These are phyloP conservation scores for Varanus salvator DNA, from an alignment of 2,113 vertebrate species.

Conservation along the genomic window DNA sequence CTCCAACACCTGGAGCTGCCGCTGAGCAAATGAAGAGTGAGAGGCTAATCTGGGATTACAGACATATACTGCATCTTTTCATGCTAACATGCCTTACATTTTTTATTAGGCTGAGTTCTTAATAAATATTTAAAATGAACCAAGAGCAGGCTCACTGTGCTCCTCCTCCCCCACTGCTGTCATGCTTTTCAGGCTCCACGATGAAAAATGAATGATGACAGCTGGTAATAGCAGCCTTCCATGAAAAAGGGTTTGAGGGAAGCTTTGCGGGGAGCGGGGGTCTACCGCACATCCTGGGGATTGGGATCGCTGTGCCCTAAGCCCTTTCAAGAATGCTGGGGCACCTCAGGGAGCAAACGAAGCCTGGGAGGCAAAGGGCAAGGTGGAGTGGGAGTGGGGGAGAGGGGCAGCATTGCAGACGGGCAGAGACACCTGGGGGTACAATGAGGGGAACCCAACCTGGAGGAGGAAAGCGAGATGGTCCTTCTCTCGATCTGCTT, in stretches of 20 bases:
- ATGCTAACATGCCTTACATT: neutral
- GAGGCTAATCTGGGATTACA: neutral
- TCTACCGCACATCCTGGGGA: neutral
- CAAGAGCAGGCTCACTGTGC: neutral
- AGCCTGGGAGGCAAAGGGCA: neutral
- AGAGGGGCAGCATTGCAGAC: neutral
- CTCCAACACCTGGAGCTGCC: no score
- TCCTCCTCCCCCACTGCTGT: neutral
- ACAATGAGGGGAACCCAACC: neutral
- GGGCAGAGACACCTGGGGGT: slow-evolving; percentile 19
- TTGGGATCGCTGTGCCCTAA: no score
- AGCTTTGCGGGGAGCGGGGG: neutral
- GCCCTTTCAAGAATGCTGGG: neutral
- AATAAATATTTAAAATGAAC: slow-evolving; percentile 64
- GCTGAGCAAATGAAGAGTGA: neutral
- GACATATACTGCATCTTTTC: slow-evolving; percentile 1
- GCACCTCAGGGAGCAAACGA: no score
- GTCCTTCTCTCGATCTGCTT: neutral
- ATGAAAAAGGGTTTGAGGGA: neutral
- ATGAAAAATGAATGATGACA: slow-evolving; percentile 45
- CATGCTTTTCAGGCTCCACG: slow-evolving; percentile 1
- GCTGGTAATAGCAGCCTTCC: neutral
- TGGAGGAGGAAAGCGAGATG: neutral
- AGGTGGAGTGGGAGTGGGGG: slow-evolving; percentile 15
- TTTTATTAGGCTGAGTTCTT: slow-evolving; percentile 49